Conservation (phyloP, 2,797 vertebrate species). For the Mastacembelus armatus region DNA sequence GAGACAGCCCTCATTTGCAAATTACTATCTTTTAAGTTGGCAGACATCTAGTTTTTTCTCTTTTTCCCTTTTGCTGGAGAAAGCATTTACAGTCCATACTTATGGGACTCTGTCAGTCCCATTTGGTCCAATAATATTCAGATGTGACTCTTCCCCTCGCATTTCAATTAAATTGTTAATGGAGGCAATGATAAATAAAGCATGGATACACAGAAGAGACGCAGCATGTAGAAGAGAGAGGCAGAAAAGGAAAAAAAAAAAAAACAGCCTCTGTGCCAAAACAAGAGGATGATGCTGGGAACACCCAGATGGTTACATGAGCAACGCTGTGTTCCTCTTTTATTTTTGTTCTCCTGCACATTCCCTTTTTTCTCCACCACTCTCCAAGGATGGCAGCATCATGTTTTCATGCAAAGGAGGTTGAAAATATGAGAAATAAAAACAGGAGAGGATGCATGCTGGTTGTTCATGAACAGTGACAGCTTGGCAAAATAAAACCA, state of each 20-base stretch:
- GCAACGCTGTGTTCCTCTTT: slow-evolving; percentile 19
- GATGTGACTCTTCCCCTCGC: slow-evolving; percentile 54
- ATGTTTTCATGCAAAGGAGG: slow-evolving; percentile 52
- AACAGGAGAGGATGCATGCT: background rate
- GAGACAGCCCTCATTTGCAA: slow-evolving; percentile 70
- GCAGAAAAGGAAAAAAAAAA: slow-evolving; percentile 23
- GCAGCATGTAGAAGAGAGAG: slow-evolving; percentile 30
- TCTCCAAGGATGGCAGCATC: slow-evolving; percentile 28
- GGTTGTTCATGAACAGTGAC: slow-evolving; percentile 35
- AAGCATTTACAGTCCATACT: slow-evolving; percentile 56
- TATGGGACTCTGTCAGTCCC: slow-evolving; percentile 46
- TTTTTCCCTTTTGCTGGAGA: slow-evolving; percentile 34
- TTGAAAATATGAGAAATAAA: slow-evolving; percentile 15
- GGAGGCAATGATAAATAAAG: slow-evolving; percentile 71
- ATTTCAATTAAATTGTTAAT: slow-evolving; percentile 77
- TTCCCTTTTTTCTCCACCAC: background rate
- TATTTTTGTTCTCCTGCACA: slow-evolving; percentile 29
- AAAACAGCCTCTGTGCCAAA: slow-evolving; percentile 42
- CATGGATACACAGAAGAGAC: slow-evolving; percentile 58
- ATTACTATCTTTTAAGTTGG: slow-evolving; percentile 75
- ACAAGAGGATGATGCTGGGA: slow-evolving; percentile 48
- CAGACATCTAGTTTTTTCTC: slow-evolving; percentile 40
- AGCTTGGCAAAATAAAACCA: slow-evolving; percentile 21
- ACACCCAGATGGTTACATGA: slow-evolving; percentile 58
- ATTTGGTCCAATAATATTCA: slow-evolving; percentile 63